phyloP scores from a whole-genome alignment of 2,113 vertebrate genomes.

The Polypterus bichir region DNA sequence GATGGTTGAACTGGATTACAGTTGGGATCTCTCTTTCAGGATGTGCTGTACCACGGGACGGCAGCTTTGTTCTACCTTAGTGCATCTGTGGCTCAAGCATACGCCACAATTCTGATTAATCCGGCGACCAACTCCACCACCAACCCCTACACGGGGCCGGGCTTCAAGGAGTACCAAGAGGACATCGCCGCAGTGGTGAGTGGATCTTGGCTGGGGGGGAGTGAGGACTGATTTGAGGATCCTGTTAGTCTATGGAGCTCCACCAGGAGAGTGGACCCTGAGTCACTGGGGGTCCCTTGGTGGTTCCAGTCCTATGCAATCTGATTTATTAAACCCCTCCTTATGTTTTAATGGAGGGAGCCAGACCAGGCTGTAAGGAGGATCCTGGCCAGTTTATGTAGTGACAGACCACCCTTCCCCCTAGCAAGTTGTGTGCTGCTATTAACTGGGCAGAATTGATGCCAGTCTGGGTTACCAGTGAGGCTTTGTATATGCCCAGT shows the following conservation, averaged over 20 bases:
- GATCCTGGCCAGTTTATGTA: too few species aligned
- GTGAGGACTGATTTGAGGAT: neutral
- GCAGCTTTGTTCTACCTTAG: slow-evolving; percentile 63
- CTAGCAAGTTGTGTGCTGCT: too few species aligned
- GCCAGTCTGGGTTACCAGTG: too few species aligned
- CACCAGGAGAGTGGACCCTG: neutral
- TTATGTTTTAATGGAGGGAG: too few species aligned
- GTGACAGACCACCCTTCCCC: too few species aligned
- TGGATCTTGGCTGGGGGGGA: neutral
- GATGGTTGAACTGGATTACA: too few species aligned
- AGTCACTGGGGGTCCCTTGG: neutral
- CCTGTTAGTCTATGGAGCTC: neutral
- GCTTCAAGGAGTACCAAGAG: slow-evolving; percentile 33
- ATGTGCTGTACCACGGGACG: slow-evolving; percentile 45
- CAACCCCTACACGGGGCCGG: too few species aligned
- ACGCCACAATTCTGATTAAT: accelerated
- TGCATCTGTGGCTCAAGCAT: slow-evolving; percentile 46
- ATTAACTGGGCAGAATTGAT: too few species aligned
- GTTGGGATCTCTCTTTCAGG: slow-evolving; percentile 31
- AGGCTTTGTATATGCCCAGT: too few species aligned
- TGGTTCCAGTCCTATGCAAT: too few species aligned
- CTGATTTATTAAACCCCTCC: too few species aligned
- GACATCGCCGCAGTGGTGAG: slow-evolving; percentile 60
- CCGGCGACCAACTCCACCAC: slow-evolving; percentile 15
- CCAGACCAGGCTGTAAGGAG: too few species aligned